Percentiles rank a stretch among this genome's conserved stretches.
These are phyloP conservation scores for Betta splendens DNA, from an alignment of 2,797 vertebrate genomes.

Conservation along the genomic window DNA sequence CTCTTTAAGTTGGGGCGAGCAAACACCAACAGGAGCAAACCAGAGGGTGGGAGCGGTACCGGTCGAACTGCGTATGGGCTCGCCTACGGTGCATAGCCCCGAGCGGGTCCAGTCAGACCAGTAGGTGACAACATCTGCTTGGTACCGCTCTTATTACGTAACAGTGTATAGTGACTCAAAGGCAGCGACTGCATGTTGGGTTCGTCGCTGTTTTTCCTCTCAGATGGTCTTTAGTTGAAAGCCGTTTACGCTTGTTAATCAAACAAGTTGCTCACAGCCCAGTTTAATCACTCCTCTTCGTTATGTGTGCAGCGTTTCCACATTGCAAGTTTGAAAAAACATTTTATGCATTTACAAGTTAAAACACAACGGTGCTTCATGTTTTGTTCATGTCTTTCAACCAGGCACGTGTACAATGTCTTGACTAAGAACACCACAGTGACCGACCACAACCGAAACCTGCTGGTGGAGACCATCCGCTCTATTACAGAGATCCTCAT, in stretches of 20 bases:
- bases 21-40: constrained; percentile 15
- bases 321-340: too few relatives aligned
- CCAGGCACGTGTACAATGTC: constrained; percentile 95
- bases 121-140: not conserved
- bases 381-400: not conserved
- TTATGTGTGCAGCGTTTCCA: too few relatives aligned
- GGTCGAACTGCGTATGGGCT: not conserved
- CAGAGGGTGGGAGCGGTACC: not conserved
- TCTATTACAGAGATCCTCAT: constrained; percentile 99
- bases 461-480: constrained; percentile 98
- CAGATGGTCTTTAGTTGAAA: not conserved
- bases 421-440: constrained; percentile 97
- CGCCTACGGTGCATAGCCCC: not conserved
- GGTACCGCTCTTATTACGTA: not conserved
- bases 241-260: not conserved
- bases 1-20: not conserved
- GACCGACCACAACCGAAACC: constrained; percentile 95
- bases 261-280: not conserved
- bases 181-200: not conserved
- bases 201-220: not conserved
- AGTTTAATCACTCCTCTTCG: too few relatives aligned
- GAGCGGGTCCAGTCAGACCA: not conserved
- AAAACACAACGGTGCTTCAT: not conserved
- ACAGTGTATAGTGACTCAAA: not conserved
- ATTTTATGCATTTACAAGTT: too few relatives aligned